Evolutionary conservation across 2,888 invertebrate species (phyloP), one percentile per base, ranked within the genome.

Genomic region (Boloria euphrosyne): DNA sequence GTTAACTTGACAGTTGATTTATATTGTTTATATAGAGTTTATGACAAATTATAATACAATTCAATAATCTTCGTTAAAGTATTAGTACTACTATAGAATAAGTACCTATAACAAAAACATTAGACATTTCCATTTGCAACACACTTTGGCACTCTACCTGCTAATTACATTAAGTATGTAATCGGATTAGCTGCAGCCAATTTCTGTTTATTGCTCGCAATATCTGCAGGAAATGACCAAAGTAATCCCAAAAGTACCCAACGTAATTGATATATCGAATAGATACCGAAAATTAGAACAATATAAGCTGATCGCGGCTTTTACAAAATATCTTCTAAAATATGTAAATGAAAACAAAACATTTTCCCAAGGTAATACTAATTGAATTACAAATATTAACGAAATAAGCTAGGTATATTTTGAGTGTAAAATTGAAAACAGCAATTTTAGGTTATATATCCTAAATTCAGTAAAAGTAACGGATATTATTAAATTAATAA

Each of bases 131-230:
- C n/a, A 46, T 57, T 57, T 57, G 46, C n/a, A 46, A 76, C 74
- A 73, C 70, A 43, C 64, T 59, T 53, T 51, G 59, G 49, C 49
- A 65, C 58, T 68, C 65, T 68, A 70, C 65, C 67, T 70, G 65
- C 68, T 71, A 74, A 73, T 72, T 72, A 71, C 72, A 75, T 75
- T 70, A 71, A 69, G 69, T 69, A 70, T 66, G 68, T 69, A 69
- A 73, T 69, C 70, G 71, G 72, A 73, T 73, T 74, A 73, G 68
- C 61, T 67, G 69, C 73, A 70, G 71, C 72, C 78, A 76, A 79
- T 80, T 78, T 78, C 78, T 76, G 75, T 72, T 72, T 75, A 78
- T 75, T 74, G 74, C 73, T 71, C 68, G 63, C 64, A 72, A 62
- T 65, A 68, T 74, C 65, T 62, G 67, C 69, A 70, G 69, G 71